Conservation (phyloP, 2,113 vertebrate species). For the Myanophis thanlyinensis region DNA sequence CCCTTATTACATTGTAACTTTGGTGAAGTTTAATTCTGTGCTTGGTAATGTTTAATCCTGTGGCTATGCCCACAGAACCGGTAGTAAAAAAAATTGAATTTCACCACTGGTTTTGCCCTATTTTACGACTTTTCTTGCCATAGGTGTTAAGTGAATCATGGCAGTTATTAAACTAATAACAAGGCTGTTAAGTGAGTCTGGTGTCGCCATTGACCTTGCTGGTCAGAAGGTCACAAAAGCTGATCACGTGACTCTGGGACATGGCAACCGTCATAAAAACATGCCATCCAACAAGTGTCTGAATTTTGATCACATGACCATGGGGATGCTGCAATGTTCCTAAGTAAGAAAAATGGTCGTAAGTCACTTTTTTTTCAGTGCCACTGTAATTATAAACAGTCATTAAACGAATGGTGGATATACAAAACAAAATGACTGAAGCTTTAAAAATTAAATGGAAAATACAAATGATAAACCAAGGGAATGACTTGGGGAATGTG, state of each 20-base stretch:
- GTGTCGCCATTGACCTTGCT: neutral
- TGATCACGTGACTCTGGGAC: neutral
- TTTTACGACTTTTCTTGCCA: neutral
- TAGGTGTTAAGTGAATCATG: neutral
- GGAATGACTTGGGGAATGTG: neutral
- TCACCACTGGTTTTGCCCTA: too few relatives aligned
- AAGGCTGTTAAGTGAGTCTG: neutral
- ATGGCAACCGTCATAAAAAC: neutral
- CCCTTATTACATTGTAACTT: too few relatives aligned
- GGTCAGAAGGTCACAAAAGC: neutral
- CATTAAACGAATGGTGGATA: neutral
- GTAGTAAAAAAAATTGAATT: too few relatives aligned
- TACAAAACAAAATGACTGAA: neutral
- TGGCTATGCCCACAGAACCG: too few relatives aligned
- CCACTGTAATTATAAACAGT: neutral
- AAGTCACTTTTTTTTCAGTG: neutral
- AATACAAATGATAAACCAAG: neutral
- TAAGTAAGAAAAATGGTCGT: neutral
- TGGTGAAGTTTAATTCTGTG: too few relatives aligned
- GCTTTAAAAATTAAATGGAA: neutral
- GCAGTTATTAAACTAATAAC: neutral
- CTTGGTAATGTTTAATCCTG: too few relatives aligned
- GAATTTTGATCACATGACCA: neutral
- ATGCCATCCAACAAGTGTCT: neutral
- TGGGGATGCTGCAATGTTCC: rapidly evolving